phyloP scores from a whole-genome alignment of 2,797 vertebrate species.

The Eulemur coronatus region DNA sequence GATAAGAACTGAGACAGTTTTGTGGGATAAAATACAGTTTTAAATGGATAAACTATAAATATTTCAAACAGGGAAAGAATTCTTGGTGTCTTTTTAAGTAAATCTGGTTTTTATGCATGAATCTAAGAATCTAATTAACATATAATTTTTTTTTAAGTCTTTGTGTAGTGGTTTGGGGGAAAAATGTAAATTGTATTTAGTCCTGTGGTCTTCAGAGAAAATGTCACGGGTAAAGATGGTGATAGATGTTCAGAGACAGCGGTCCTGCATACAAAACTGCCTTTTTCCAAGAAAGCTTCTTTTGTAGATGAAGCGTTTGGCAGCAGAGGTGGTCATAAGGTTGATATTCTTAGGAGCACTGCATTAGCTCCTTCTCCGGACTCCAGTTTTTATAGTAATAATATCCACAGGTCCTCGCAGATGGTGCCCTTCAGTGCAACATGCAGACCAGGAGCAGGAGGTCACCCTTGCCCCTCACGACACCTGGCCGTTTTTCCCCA shows the following conservation, averaged over 20 bases:
- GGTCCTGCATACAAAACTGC: background rate
- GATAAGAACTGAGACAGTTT: constrained; percentile 26
- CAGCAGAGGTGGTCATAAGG: background rate
- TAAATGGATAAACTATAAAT: constrained; percentile 21
- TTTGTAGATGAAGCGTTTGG: background rate
- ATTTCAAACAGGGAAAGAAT: constrained; percentile 53
- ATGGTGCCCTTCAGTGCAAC: background rate
- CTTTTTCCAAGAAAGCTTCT: constrained; percentile 11
- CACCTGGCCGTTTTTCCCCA: background rate
- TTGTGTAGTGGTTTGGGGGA: background rate
- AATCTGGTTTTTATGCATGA: constrained; percentile 6
- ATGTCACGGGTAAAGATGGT: constrained; percentile 38
- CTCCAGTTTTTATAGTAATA: constrained; percentile 27
- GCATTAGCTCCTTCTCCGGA: background rate
- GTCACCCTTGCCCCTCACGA: background rate
- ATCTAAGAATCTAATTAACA: constrained; percentile 55
- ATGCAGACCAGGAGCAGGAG: background rate
- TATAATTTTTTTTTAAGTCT: constrained; percentile 31
- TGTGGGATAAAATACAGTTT: constrained; percentile 65
- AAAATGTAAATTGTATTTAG: constrained; percentile 57
- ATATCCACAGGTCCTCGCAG: background rate
- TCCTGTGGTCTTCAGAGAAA: constrained; percentile 41
- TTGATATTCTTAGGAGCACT: background rate
- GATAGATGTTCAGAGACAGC: constrained; percentile 48
- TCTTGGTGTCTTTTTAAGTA: constrained; percentile 47